Conservation (phyloP, 2,797 vertebrate genomes). For the Pelodytes ibericus region DNA sequence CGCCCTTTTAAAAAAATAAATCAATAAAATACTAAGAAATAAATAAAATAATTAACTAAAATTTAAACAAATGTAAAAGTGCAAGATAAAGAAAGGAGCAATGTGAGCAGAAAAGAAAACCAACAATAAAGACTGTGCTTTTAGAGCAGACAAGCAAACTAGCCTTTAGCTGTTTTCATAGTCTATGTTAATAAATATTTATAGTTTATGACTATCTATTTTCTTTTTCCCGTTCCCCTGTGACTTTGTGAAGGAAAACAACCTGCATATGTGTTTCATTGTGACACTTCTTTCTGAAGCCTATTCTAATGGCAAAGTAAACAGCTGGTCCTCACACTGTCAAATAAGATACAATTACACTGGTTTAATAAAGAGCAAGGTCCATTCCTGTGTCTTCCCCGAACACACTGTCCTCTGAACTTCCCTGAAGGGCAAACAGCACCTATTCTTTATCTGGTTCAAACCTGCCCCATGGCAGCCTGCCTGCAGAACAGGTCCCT, state of each 20-base stretch:
- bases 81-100: no score
- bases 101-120: no score
- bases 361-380: not conserved
- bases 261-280: not conserved
- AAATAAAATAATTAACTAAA: no score
- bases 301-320: not conserved
- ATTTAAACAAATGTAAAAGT: no score
- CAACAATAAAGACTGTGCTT: no score
- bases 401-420: constrained; percentile 33
- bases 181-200: no score
- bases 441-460: constrained; percentile 38
- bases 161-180: no score
- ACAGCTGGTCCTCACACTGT: not conserved
- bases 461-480: constrained; percentile 39
- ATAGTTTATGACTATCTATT: no score
- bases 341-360: not conserved
- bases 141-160: no score
- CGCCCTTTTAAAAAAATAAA: no score
- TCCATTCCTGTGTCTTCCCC: constrained; percentile 5
- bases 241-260: not conserved
- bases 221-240: no score
- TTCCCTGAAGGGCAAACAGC: constrained; percentile 34
- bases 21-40: no score
- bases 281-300: not conserved
- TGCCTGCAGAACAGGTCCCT: constrained; percentile 37